These are phyloP conservation scores for Dryadula phaetusa DNA, from an alignment of 2,888 invertebrate species.

Conservation along the genomic window DNA sequence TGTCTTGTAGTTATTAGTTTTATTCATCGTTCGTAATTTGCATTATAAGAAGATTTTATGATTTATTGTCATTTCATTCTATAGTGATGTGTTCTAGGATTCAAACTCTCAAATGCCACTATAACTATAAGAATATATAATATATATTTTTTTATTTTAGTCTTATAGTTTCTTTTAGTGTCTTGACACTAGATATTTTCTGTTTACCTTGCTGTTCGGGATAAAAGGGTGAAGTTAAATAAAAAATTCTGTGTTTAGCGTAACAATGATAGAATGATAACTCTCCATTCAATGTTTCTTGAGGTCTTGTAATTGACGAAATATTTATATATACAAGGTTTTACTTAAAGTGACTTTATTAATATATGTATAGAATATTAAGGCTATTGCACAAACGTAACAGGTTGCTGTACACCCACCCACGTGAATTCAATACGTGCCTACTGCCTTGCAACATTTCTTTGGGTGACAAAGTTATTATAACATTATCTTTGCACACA, in stretches of 20 bases:
- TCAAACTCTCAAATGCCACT: not conserved
- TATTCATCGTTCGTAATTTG: not conserved
- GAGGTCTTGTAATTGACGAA: constrained; percentile 13
- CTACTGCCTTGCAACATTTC: constrained; percentile 28
- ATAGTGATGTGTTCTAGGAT: not conserved
- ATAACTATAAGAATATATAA: not conserved
- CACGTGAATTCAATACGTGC: constrained; percentile 37
- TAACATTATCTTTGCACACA: not conserved
- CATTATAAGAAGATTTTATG: no score
- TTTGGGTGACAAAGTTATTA: constrained; percentile 17
- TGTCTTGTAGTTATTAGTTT: no score
- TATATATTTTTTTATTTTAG: no score
- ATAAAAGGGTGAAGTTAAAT: no score
- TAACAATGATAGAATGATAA: not conserved
- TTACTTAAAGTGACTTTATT: constrained; percentile 9
- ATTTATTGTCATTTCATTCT: no score
- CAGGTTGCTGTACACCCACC: constrained; percentile 35
- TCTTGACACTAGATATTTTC: no score
- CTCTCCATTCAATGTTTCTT: not conserved
- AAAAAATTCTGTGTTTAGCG: no score
- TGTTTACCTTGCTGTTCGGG: no score
- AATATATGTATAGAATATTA: constrained; percentile 25
- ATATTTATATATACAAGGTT: constrained; percentile 1
- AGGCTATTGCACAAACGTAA: constrained; percentile 39
- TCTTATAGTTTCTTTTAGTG: no score